phyloP scores from a whole-genome alignment of 1,140 invertebrate species.

The Pogonomyrmex californicus region DNA sequence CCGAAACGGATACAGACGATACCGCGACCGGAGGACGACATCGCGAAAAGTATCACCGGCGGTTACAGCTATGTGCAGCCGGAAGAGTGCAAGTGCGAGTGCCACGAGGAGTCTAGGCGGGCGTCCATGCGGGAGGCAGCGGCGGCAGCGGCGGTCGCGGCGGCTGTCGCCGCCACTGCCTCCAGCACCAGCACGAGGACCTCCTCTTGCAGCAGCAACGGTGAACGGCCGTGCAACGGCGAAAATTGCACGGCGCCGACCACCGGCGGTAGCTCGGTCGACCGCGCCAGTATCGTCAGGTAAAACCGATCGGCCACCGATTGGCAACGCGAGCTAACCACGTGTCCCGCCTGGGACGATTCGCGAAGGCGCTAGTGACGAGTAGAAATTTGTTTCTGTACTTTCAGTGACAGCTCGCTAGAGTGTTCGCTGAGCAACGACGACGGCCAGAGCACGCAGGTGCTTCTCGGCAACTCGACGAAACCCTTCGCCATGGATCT shows the following conservation, averaged over 20 bases:
- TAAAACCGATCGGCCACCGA: conserved; percentile 76
- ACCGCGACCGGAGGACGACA: conserved; percentile 86
- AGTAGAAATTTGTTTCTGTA: conserved; percentile 86
- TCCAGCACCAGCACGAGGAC: conserved; percentile 61
- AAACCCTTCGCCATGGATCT: conserved; percentile 88
- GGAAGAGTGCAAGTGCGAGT: conserved; percentile 94
- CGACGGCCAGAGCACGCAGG: conserved; percentile 75
- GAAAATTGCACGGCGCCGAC: conserved; percentile 67
- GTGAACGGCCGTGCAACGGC: conserved; percentile 70
- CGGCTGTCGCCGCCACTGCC: neutral
- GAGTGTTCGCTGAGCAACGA: conserved; percentile 84
- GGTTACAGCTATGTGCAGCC: conserved; percentile 93
- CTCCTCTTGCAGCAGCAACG: conserved; percentile 74
- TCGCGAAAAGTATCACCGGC: conserved; percentile 67
- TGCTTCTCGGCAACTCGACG: conserved; percentile 77
- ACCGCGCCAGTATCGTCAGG: conserved; percentile 83
- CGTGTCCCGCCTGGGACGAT: conserved; percentile 46
- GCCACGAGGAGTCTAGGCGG: conserved; percentile 89
- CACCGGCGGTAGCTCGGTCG: conserved; percentile 65
- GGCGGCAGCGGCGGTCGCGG: conserved; percentile 5
- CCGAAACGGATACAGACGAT: conserved; percentile 94
- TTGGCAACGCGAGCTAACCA: conserved; percentile 60
- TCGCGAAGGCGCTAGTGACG: conserved; percentile 78
- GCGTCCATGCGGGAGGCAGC: conserved; percentile 79
- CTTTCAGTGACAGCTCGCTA: conserved; percentile 87